These are phyloP conservation scores for Dynastes maya DNA, from an alignment of 2,888 invertebrate species.

Conservation along the genomic window DNA sequence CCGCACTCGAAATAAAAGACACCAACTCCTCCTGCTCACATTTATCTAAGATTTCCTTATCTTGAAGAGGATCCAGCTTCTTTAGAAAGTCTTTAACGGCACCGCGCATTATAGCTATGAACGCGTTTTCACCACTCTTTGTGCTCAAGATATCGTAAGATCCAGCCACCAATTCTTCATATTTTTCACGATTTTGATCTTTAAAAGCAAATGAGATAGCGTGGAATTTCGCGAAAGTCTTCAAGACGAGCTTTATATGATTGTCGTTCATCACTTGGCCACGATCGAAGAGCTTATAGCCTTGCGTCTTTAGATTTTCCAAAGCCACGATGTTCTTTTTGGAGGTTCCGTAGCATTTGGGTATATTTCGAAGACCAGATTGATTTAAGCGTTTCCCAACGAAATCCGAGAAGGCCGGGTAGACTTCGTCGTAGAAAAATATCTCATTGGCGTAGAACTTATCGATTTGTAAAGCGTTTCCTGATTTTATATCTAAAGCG, in stretches of 20 bases:
- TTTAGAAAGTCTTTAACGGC: slow-evolving; percentile 4
- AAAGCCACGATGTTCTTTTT: slow-evolving; percentile 54
- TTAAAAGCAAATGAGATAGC: slow-evolving; percentile 75
- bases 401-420: slow-evolving; percentile 38
- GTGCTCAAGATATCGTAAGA: background rate
- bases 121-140: background rate
- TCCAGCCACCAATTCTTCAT: slow-evolving; percentile 62
- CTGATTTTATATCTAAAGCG: slow-evolving; percentile 2
- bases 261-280: slow-evolving; percentile 66
- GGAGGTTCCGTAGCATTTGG: slow-evolving; percentile 44
- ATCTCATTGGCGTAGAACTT: slow-evolving; percentile 48
- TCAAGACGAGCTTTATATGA: slow-evolving; percentile 64
- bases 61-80: slow-evolving; percentile 14
- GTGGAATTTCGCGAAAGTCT: slow-evolving; percentile 71
- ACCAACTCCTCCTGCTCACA: slow-evolving; percentile 10
- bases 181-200: slow-evolving; percentile 72
- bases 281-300: slow-evolving; percentile 65
- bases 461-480: background rate
- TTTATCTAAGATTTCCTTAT: slow-evolving; percentile 11
- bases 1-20: background rate
- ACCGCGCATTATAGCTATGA: background rate
- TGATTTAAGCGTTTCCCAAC: slow-evolving; percentile 3
- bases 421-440: slow-evolving; percentile 47
- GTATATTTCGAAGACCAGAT: slow-evolving; percentile 23
- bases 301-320: slow-evolving; percentile 65